Evolutionary conservation across 2,797 vertebrate genomes (phyloP), one percentile per base, ranked within the genome.

Genomic region (Lates japonicus): DNA sequence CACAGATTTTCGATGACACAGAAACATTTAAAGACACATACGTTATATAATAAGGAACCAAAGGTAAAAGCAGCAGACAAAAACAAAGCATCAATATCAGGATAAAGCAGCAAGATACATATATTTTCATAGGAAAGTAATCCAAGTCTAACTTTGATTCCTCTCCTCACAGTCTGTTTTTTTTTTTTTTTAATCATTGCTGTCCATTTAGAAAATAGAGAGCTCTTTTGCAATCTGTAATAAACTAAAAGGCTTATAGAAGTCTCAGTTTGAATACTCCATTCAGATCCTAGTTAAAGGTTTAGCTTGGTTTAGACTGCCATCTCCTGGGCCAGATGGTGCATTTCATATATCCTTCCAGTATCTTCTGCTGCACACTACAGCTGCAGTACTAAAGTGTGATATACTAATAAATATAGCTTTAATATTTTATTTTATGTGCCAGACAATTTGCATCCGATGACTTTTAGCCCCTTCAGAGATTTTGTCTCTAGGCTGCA

Each of bases 281-380:
- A 2, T 25, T 35, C 1, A n/a, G 35, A 4, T 13, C 20, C 17
- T 2, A 4, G 5, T 33, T 64, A 1, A 19, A 37, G 17, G 31
- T 48, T 41, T 35, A 48, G 1, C 31, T n/a, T 54, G 14, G 52
- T 77, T 82, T 66, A 87, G 5, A 83, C 0, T 85, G 82, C 92
- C 92, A 74, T 67, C 93, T 87, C 1, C 58, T 93, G 94, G n/a
- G 88, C 17, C 42, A 75, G 16, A 59, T 3, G 1, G 9, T 54
- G 63, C 58, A 70, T 29, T 78, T 67, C 66, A 76, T 0, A 0
- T 0, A 8, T 5, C 0, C 44, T 14, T 11, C 8, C 19, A 37
- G 69, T 22, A 66, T 35, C 39, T 33, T 14, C 39, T 41, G 9
- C 35, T 7, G n/a, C 19, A 54, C 37, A 42, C 29, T 70, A 9